Evolutionary conservation across 2,888 invertebrate genomes (phyloP), one percentile per base, ranked within the genome.

Genomic region (Lycaena phlaeas): DNA sequence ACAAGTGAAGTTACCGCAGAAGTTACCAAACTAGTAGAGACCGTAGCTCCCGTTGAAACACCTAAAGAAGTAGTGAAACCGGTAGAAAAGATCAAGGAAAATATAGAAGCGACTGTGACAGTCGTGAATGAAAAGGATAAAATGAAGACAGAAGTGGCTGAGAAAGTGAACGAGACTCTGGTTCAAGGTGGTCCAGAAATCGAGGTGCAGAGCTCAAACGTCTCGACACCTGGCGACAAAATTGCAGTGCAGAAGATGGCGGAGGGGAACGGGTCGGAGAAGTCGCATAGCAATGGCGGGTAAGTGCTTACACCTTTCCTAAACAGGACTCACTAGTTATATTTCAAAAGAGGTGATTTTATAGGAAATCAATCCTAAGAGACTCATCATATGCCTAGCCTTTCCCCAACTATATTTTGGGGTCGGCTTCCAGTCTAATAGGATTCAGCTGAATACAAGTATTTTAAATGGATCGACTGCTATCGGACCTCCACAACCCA

Each of bases 141-240:
- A 22, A 22, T 7, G 5, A 9, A 22, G 22, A 22, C 51, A 1
- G 66, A 65, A 15, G 52, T 62, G 0, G 42, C 58, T 5, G 77
- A 73, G 39, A 81, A 67, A 53, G 62, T 78, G 25, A 79, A 64
- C 27, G 78, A 76, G 44, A 64, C 86, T 28, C 63, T 88, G 47
- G 85, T 88, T 25, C 86, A 85, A 54, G 87, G 86, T 11, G 87
- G 87, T 43, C 84, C 87, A 28, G 88, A 89, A 46, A 79, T 87
- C 10, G 89, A 89, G 57, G 85, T 87, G 44, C 87, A 87, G 54
- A 87, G 87, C 67, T 87, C 87, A 5, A 88, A 89, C 56, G 57
- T 84, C 27, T 76, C 84, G 1, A 69, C 79, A 17, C 75, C 79
- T 0, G 69, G 64, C 0, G 64, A 66, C 5, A 76, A 71, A 43